phyloP scores from a whole-genome alignment of 2,113 vertebrate genomes.

The Meriones unguiculatus region DNA sequence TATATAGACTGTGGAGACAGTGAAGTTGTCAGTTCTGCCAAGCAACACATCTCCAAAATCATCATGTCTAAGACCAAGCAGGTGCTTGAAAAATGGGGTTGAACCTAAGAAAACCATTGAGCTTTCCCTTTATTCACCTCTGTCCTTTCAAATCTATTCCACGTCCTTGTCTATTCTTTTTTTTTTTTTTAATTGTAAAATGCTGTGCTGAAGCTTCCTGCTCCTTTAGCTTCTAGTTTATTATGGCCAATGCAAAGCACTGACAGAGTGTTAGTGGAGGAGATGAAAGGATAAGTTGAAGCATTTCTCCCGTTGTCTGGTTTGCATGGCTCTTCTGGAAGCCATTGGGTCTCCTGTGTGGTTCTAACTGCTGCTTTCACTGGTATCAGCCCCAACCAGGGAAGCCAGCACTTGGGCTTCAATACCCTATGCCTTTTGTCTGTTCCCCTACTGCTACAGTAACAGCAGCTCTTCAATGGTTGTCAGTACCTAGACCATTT shows the following conservation, averaged over 20 bases:
- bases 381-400: neutral
- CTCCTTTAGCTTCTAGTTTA: neutral
- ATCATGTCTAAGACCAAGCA: neutral
- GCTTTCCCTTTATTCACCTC: neutral
- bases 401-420: rapidly evolving
- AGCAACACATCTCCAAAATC: neutral
- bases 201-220: neutral
- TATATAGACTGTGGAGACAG: neutral
- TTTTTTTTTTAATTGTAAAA: neutral
- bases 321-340: neutral
- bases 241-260: neutral
- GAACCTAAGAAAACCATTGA: neutral
- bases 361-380: neutral
- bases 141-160: neutral
- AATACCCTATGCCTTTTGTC: too few species aligned
- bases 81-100: neutral
- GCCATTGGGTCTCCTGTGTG: neutral
- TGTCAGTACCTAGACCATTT: neutral
- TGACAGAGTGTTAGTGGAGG: neutral
- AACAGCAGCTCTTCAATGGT: neutral
- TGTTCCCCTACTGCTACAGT: neutral
- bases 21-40: neutral
- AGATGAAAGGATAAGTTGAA: too few species aligned
- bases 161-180: neutral
- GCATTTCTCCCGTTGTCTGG: neutral